Evolutionary conservation across 1,140 invertebrate species (phyloP), one percentile per base, ranked within the genome.

Genomic region (Colletes latitarsis): DNA sequence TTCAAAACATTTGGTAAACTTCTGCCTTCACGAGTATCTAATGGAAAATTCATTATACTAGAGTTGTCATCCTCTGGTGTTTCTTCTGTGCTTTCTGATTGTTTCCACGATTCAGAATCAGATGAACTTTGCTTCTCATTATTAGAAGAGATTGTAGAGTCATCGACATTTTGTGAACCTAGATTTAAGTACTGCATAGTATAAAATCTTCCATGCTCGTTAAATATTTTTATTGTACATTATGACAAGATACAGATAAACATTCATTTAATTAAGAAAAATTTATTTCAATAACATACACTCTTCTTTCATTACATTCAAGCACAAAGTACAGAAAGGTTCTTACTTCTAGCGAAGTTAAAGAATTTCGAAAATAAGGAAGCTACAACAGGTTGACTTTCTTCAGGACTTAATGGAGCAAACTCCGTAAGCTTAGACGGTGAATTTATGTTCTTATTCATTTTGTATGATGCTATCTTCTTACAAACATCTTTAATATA

Each of bases 1-100:
- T 96, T 96, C 21, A 97, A 92, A 82, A 97, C 96, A 94, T 97
- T 97, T 6, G 96, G 95, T 81, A 97, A 94, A 92, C 96, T 97
- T 68, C 96, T 94, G 2, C 95, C 96, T 90, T 97, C 95, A 21
- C 86, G 84, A 60, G 89, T 89, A 82, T 93, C 92, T 21, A 93
- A 84, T 17, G 92, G 92, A 80, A 95, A 93, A 82, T 93, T 91
- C 49, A 91, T 90, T 19, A 89, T 82, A 80, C 85, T 90, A 2
- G 86, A 83, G 55, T 75, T 88, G 75, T 92, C 91, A 58, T 93
- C 90, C 8, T 90, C 92, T 0, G 89, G 88, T 17, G 89, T 89
- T 87, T 93, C 92, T 64, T 91, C 89, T 0, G 82, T 55, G 60
- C 84, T 87, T 39, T 89, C 84, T 0, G 83, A 76, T 53, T 90